Conservation (phyloP, 2,888 invertebrate genomes). For the Sericinus montela region DNA sequence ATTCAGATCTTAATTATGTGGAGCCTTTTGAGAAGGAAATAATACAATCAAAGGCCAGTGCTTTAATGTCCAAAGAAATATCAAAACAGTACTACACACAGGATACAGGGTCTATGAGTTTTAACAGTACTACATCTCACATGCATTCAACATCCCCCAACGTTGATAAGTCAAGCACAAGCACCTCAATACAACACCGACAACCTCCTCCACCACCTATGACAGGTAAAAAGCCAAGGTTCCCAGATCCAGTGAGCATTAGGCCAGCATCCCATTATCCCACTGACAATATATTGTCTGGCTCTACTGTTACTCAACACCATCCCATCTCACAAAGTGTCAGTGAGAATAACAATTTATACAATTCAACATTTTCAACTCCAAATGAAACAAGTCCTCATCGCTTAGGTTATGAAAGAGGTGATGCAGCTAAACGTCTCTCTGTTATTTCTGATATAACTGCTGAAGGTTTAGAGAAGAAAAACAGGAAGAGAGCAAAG, state of each 20-base stretch:
- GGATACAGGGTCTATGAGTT: constrained; percentile 46
- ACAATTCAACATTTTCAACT: constrained; percentile 56
- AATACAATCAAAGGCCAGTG: constrained; percentile 70
- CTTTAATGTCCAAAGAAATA: constrained; percentile 60
- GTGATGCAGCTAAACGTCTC: constrained; percentile 55
- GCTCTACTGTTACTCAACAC: constrained; percentile 35
- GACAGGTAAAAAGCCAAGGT: constrained; percentile 64
- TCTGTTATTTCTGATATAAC: constrained; percentile 73
- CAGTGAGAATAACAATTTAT: constrained; percentile 68
- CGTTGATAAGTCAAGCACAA: constrained; percentile 38
- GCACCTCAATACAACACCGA: constrained; percentile 48
- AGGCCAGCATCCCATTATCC: constrained; percentile 71
- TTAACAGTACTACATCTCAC: constrained; percentile 42
- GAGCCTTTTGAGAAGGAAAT: constrained; percentile 73
- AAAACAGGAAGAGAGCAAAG: constrained; percentile 64
- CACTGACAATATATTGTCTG: constrained; percentile 43
- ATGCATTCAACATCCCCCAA: constrained; percentile 43
- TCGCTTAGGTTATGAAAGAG: constrained; percentile 32
- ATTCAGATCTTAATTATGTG: constrained; percentile 70
- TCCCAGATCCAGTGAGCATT: constrained; percentile 70
- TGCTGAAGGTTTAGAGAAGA: constrained; percentile 64
- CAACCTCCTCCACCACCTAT: constrained; percentile 65
- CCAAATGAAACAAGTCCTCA: constrained; percentile 36
- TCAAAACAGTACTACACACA: constrained; percentile 61
- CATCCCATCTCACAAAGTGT: constrained; percentile 55